These are phyloP conservation scores for Macrostomum lignano DNA, from an alignment of 1,140 invertebrate species.

Conservation along the genomic window DNA sequence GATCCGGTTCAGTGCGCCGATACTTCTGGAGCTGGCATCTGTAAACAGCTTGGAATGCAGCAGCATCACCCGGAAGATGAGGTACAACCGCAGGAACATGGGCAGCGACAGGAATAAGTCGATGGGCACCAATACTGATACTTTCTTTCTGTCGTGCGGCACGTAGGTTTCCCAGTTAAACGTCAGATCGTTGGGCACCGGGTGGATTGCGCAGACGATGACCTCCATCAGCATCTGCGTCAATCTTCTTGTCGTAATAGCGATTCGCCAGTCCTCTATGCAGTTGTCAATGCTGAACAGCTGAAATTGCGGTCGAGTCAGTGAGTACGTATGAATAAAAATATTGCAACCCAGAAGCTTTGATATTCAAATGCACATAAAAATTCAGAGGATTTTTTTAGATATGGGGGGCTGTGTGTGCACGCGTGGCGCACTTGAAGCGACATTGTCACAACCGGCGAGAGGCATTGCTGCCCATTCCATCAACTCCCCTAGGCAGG, in stretches of 20 bases:
- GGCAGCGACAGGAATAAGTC: constrained; percentile 74
- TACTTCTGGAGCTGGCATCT: constrained; percentile 51
- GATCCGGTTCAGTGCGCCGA: constrained; percentile 76
- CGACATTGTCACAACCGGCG: no score
- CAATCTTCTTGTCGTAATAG: constrained; percentile 84
- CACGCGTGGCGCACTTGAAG: no score
- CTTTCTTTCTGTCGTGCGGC: background rate
- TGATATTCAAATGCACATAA: no score
- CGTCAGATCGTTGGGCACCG: constrained; percentile 73
- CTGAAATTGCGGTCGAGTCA: constrained; percentile 35
- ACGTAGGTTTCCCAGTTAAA: constrained; percentile 48
- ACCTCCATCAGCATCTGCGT: constrained; percentile 69
- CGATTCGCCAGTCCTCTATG: constrained; percentile 97
- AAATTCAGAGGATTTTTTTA: no score
- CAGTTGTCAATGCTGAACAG: constrained; percentile 98
- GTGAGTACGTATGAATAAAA: no score
- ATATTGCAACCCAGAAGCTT: no score
- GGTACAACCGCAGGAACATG: constrained; percentile 84
- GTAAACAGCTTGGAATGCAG: constrained; percentile 87
- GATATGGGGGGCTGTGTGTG: no score
- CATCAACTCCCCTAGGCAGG: no score
- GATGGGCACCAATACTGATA: background rate
- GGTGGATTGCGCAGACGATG: constrained; percentile 74
- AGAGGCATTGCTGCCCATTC: no score
- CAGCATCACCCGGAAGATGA: constrained; percentile 87